A percentile compares a stretch with the other conserved stretches of the same genome.
Evolutionary conservation across 2,888 invertebrate genomes (phyloP).

Genomic region (Dromius quadrimaculatus): DNA sequence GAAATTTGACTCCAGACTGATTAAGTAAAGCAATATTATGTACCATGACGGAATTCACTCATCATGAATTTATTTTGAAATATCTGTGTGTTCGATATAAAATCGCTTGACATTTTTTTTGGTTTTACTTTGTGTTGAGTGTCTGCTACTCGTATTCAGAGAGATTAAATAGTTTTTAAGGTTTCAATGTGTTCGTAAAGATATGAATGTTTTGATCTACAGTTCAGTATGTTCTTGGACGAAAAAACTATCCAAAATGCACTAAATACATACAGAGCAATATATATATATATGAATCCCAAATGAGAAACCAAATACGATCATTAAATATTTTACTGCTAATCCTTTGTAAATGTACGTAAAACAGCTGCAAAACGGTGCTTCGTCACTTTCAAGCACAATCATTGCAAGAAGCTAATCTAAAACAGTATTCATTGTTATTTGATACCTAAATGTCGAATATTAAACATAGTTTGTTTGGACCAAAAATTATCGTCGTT

Average conservation of each 20-base stretch:
- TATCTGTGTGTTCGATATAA: conserved; percentile 40
- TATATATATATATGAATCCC: conserved; percentile 55
- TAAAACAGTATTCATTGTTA: conserved; percentile 45
- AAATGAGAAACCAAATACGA: conserved; percentile 62
- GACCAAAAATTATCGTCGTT: conserved; percentile 39
- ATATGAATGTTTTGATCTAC: conserved; percentile 17
- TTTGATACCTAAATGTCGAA: conserved; percentile 34
- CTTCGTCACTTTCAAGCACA: conserved; percentile 27
- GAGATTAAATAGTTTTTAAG: conserved; percentile 48
- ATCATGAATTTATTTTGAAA: conserved; percentile 26
- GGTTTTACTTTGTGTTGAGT: conserved; percentile 40
- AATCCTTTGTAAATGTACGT: conserved; percentile 55
- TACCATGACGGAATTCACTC: conserved; percentile 56
- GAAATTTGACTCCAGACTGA: conserved; percentile 66
- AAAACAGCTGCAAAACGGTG: conserved; percentile 46
- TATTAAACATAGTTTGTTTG: conserved; percentile 29
- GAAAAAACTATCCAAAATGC: conserved; percentile 23
- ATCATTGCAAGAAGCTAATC: conserved; percentile 29
- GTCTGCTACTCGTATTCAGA: conserved; percentile 46
- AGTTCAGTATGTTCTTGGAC: conserved; percentile 43
- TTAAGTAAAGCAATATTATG: conserved; percentile 63
- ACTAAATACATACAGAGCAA: conserved; percentile 47
- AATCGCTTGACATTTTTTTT: conserved; percentile 47
- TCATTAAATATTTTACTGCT: conserved; percentile 58
- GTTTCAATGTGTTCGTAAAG: conserved; percentile 51